Percentiles rank a stretch among this genome's conserved stretches.
Evolutionary conservation across 2,888 invertebrate species (phyloP).

Genomic region (Pycnomerus fuliginosus): DNA sequence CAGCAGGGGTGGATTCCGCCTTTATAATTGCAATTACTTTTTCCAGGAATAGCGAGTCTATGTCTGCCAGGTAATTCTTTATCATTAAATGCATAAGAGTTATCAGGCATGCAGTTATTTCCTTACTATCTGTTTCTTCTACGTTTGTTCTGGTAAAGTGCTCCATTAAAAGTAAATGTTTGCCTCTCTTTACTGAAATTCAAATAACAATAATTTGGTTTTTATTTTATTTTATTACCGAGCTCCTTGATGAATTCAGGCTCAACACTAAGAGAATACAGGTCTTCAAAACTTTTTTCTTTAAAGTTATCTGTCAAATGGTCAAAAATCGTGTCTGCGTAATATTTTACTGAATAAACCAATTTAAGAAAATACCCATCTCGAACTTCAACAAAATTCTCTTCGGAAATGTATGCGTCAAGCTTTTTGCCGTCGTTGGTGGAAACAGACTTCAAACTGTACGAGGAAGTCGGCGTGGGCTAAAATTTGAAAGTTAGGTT

Average conservation of each 20-base stretch:
- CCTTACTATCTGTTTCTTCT: constrained; percentile 26
- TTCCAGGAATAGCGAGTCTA: constrained; percentile 33
- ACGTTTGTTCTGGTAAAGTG: constrained; percentile 25
- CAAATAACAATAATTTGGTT: neutral
- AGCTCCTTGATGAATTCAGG: constrained; percentile 44
- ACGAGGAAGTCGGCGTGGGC: constrained; percentile 34
- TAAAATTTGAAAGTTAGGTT: constrained; percentile 20
- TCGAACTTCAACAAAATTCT: constrained; percentile 41
- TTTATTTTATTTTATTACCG: constrained; percentile 31
- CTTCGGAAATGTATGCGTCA: constrained; percentile 40
- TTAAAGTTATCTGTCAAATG: constrained; percentile 26
- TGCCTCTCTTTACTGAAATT: constrained; percentile 27
- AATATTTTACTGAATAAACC: constrained; percentile 40
- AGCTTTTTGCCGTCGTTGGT: constrained; percentile 31
- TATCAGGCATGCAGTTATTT: constrained; percentile 33
- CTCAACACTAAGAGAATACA: constrained; percentile 40
- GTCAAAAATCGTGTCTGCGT: constrained; percentile 39
- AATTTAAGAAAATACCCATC: constrained; percentile 45
- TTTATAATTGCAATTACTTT: constrained; percentile 39
- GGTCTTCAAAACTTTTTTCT: constrained; percentile 33
- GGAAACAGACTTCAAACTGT: constrained; percentile 41
- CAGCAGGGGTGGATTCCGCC: constrained; percentile 24
- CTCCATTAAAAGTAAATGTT: constrained; percentile 26
- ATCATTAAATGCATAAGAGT: constrained; percentile 43
- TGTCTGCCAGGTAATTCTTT: constrained; percentile 34